phyloP scores from a whole-genome alignment of 2,113 vertebrate species.

The Stegostoma tigrinum region DNA sequence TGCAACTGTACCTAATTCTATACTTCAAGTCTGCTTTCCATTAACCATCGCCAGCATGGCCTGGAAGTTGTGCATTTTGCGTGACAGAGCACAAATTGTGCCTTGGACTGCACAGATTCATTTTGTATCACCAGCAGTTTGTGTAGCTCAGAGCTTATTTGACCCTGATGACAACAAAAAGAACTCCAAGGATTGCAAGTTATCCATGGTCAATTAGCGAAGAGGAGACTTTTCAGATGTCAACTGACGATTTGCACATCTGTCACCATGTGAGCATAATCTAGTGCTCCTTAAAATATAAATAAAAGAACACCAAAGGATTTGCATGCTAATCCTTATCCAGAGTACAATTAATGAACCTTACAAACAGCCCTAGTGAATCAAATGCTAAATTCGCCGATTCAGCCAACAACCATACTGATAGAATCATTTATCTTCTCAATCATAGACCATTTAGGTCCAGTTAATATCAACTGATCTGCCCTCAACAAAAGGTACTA shows the following conservation, averaged over 20 bases:
- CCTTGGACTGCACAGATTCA: neutral
- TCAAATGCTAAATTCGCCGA: neutral
- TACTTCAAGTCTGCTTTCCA: neutral
- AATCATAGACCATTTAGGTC: too few relatives aligned
- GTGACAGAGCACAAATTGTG: neutral
- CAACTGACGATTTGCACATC: neutral
- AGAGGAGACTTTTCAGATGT: neutral
- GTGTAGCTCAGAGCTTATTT: neutral
- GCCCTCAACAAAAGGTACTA: neutral
- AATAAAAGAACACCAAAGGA: neutral
- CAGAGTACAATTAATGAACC: slow-evolving; percentile 13
- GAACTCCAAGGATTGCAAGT: neutral
- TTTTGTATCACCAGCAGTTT: neutral
- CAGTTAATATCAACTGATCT: neutral
- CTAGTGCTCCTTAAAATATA: neutral
- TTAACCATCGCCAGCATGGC: neutral
- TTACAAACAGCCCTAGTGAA: neutral
- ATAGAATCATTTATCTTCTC: neutral
- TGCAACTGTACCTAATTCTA: too few relatives aligned
- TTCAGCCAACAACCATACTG: neutral
- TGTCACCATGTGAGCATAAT: neutral
- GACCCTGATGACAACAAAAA: neutral
- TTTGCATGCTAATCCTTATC: slow-evolving; percentile 8
- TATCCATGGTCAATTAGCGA: neutral
- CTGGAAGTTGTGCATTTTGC: too few relatives aligned